These are phyloP conservation scores for Dorcus hopei DNA, from an alignment of 2,888 invertebrate genomes.

Conservation along the genomic window DNA sequence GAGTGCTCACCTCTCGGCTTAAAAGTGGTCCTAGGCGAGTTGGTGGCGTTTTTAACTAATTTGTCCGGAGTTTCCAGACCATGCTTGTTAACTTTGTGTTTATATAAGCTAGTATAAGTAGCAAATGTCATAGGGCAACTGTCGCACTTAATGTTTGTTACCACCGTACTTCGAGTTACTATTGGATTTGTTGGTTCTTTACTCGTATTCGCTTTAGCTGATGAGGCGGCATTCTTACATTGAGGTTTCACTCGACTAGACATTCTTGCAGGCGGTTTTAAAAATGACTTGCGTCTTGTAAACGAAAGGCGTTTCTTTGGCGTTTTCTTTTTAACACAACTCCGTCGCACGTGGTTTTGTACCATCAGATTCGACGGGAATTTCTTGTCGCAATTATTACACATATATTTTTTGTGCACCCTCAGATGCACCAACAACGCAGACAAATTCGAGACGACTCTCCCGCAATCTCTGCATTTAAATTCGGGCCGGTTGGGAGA, in stretches of 20 bases:
- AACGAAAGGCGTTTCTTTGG: conserved; percentile 4
- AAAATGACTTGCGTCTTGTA: neutral
- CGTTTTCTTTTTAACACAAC: conserved; percentile 41
- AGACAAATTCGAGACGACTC: conserved; percentile 32
- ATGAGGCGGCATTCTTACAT: too few relatives aligned
- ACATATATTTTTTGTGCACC: conserved; percentile 37
- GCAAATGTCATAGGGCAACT: conserved; percentile 35
- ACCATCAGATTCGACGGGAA: conserved; percentile 40
- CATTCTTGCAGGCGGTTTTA: neutral
- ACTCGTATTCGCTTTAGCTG: too few relatives aligned
- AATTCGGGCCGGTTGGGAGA: neutral
- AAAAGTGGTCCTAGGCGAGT: neutral
- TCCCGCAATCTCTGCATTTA: conserved; percentile 39
- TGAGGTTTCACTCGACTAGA: neutral
- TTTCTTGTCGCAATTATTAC: conserved; percentile 34
- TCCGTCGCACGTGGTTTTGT: conserved; percentile 38
- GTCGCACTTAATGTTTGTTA: conserved; percentile 31
- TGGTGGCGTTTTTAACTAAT: neutral
- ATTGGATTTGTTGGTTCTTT: neutral
- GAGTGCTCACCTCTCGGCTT: conserved; percentile 1
- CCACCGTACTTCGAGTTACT: neutral
- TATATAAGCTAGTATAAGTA: conserved; percentile 32
- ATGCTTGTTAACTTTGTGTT: conserved; percentile 35
- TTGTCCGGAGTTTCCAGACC: conserved; percentile 39
- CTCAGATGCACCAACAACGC: conserved; percentile 33